These are phyloP conservation scores for Cherax quadricarinatus DNA, from an alignment of 1,140 invertebrate genomes.

Conservation along the genomic window DNA sequence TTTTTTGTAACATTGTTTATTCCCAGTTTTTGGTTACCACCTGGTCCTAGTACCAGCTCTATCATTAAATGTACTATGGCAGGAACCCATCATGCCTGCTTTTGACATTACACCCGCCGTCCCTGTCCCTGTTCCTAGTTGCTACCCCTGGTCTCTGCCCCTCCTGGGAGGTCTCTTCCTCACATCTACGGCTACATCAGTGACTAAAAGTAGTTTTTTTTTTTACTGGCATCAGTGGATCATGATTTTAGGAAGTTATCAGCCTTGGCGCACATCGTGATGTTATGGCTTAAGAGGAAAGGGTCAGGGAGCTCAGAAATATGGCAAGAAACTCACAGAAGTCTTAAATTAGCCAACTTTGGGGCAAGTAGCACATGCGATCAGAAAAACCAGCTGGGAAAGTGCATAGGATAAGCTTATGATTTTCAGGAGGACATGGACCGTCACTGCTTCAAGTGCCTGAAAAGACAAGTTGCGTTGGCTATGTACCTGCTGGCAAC, in stretches of 20 bases:
- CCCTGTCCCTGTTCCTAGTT: not conserved
- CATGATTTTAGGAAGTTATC: not conserved
- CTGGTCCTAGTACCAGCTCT: not conserved
- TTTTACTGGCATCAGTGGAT: not conserved
- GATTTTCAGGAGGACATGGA: not conserved
- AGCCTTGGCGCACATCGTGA: not conserved
- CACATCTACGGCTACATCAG: not conserved
- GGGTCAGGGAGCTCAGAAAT: constrained; percentile 11
- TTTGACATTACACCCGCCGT: not conserved
- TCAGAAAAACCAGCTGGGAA: constrained; percentile 32
- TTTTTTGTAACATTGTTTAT: not conserved
- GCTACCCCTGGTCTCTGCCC: not conserved
- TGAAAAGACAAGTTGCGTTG: no score
- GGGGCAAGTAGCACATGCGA: constrained; percentile 49
- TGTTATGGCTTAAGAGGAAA: not conserved
- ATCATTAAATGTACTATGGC: constrained; percentile 21
- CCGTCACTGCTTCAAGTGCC: no score
- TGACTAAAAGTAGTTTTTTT: not conserved
- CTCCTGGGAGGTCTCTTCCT: not conserved
- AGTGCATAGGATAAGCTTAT: not conserved
- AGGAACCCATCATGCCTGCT: not conserved
- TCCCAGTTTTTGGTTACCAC: not conserved
- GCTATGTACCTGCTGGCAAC: no score
- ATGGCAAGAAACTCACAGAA: constrained; percentile 3
- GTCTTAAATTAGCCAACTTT: constrained; percentile 40